Evolutionary conservation across 2,888 invertebrate genomes (phyloP).

Genomic region (Chrysomela aeneicollis): DNA sequence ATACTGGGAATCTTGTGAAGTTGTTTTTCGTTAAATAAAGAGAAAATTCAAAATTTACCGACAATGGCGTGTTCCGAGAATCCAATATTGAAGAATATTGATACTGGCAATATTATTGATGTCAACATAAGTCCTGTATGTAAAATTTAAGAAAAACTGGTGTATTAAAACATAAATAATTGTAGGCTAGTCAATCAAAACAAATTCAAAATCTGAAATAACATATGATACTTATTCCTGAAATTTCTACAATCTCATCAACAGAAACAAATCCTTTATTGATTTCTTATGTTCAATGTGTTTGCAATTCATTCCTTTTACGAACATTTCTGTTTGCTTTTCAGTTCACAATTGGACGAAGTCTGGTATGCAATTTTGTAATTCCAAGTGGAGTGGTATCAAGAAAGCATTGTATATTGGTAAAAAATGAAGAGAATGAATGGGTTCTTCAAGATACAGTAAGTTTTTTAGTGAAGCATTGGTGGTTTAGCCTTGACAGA

Average conservation of each 20-base stretch:
- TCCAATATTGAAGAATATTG: slow-evolving; percentile 7
- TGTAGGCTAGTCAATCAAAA: too few relatives aligned
- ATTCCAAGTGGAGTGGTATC: slow-evolving; percentile 67
- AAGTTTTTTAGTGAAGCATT: slow-evolving; percentile 23
- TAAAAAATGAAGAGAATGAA: slow-evolving; percentile 55
- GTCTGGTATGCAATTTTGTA: slow-evolving; percentile 63
- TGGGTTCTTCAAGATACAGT: slow-evolving; percentile 66
- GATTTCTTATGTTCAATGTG: too few relatives aligned
- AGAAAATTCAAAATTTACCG: neutral
- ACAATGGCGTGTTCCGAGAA: slow-evolving; percentile 6
- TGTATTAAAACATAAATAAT: too few relatives aligned
- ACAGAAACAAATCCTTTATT: too few relatives aligned
- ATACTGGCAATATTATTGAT: slow-evolving; percentile 14
- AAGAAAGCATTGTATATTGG: slow-evolving; percentile 67
- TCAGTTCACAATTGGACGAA: slow-evolving; percentile 69
- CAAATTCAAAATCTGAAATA: too few relatives aligned
- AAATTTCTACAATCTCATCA: too few relatives aligned
- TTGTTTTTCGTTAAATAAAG: too few relatives aligned
- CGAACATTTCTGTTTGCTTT: slow-evolving; percentile 14
- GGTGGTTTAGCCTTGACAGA: slow-evolving; percentile 2
- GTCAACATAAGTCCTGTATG: slow-evolving; percentile 24
- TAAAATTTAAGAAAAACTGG: too few relatives aligned
- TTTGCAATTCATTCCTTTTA: too few relatives aligned
- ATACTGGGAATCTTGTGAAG: too few relatives aligned
- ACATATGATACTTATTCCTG: too few relatives aligned